Percentiles rank a stretch among this genome's conserved stretches.
phyloP scores from a whole-genome alignment of 2,888 invertebrate genomes.

The Drosophila parthenogenetica region DNA sequence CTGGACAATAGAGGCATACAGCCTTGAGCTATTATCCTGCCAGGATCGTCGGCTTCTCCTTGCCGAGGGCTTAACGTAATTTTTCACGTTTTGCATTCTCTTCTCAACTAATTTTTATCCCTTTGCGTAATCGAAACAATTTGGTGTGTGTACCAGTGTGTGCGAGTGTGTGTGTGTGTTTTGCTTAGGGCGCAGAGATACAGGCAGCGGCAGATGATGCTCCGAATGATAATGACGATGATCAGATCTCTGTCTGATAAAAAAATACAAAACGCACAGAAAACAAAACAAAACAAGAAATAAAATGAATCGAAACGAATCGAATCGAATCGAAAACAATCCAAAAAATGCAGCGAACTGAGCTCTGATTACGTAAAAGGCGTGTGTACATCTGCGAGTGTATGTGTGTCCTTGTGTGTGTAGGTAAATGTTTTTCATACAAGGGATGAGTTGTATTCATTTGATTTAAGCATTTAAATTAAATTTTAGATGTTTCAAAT shows the following conservation, averaged over 20 bases:
- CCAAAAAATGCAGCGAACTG: slow-evolving; percentile 59
- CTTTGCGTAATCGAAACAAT: slow-evolving; percentile 70
- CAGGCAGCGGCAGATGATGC: slow-evolving; percentile 28
- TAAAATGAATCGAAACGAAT: slow-evolving; percentile 3
- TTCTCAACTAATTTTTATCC: slow-evolving; percentile 16
- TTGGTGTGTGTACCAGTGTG: slow-evolving; percentile 28
- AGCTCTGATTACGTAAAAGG: slow-evolving; percentile 28
- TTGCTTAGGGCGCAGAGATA: slow-evolving; percentile 44
- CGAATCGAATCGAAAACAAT: slow-evolving; percentile 42
- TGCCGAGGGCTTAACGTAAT: slow-evolving; percentile 43
- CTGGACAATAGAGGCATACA: slow-evolving; percentile 72
- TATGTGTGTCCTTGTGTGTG: not conserved
- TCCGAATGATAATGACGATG: slow-evolving; percentile 30
- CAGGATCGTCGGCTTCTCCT: slow-evolving; percentile 23
- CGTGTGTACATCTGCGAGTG: not conserved
- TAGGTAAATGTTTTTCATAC: not conserved
- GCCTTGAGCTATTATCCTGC: slow-evolving; percentile 77
- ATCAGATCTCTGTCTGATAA: slow-evolving; percentile 44
- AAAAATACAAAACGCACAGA: slow-evolving; percentile 24
- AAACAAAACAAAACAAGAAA: slow-evolving; percentile 29
- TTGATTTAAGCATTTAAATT: too few relatives aligned
- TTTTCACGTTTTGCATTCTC: slow-evolving; percentile 57
- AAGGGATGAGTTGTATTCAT: not conserved
- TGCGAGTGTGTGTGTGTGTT: not conserved
- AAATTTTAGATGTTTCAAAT: too few relatives aligned